Percentiles rank a stretch among this genome's conserved stretches.
Conservation (phyloP, 1,140 invertebrate genomes). For the Pogonus chalceus region DNA sequence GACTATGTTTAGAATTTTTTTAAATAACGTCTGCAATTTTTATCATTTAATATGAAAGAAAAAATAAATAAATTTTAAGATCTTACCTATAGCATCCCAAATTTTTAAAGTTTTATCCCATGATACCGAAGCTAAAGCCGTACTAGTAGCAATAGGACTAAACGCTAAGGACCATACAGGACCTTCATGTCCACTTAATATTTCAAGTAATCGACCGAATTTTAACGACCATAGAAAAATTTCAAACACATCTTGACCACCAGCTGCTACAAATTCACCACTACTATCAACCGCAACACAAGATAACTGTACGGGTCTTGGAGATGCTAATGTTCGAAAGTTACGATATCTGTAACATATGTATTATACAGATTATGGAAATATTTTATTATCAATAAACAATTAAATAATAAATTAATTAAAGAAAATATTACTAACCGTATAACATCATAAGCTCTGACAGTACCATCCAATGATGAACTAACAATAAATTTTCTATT, state of each 20-base stretch:
- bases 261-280: constrained; percentile 87
- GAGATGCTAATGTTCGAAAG: constrained; percentile 90
- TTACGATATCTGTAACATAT: constrained; percentile 71
- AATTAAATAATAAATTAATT: not conserved
- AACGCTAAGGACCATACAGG: constrained; percentile 72
- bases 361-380: not conserved
- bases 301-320: constrained; percentile 83
- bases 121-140: constrained; percentile 73
- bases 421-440: constrained; percentile 40
- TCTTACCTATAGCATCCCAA: constrained; percentile 86
- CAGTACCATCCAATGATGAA: constrained; percentile 87
- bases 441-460: constrained; percentile 85
- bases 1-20: too few species aligned
- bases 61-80: too few species aligned
- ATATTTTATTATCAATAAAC: constrained; percentile 2
- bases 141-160: constrained; percentile 58
- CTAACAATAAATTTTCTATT: constrained; percentile 89
- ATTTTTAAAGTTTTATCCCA: constrained; percentile 91
- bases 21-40: constrained; percentile 26
- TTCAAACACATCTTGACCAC: constrained; percentile 87
- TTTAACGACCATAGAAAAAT: constrained; percentile 94
- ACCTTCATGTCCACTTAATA: constrained; percentile 84
- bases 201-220: constrained; percentile 80
- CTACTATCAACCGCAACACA: constrained; percentile 80
- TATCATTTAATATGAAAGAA: not conserved